A percentile compares a stretch with the other conserved stretches of the same genome.
Conservation (phyloP, 2,797 vertebrate genomes). For the Alca torda region DNA sequence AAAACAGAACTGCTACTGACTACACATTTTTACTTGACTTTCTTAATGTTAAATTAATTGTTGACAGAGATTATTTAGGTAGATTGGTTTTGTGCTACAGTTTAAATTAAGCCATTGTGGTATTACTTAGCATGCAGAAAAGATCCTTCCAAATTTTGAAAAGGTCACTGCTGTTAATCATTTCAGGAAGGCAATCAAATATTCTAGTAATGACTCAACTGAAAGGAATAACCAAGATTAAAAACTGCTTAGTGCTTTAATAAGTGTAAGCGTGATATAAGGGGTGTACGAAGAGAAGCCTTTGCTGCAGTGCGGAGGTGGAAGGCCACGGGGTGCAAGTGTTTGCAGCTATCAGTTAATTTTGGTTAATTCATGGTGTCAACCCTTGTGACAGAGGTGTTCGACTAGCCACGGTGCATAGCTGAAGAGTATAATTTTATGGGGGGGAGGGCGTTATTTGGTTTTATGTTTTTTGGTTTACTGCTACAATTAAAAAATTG, state of each 20-base stretch:
- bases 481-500: neutral
- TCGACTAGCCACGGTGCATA: accelerated
- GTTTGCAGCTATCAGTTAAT: neutral
- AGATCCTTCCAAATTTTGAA: slow-evolving; percentile 27
- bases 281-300: neutral
- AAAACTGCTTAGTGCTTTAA: neutral
- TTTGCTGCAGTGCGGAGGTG: neutral
- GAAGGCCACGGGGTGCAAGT: neutral
- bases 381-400: neutral
- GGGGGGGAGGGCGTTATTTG: accelerated
- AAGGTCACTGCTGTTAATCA: slow-evolving; percentile 51
- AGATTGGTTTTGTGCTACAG: neutral
- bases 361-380: neutral
- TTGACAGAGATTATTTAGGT: neutral
- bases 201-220: slow-evolving; percentile 27
- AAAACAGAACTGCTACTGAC: neutral
- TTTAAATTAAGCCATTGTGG: neutral
- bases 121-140: slow-evolving; percentile 6
- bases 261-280: neutral
- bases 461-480: neutral
- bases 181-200: slow-evolving; percentile 22
- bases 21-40: neutral
- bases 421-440: neutral
- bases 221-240: slow-evolving; percentile 10
- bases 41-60: slow-evolving; percentile 12